These are phyloP conservation scores for Salarias fasciatus DNA, from an alignment of 2,797 vertebrate genomes.

Conservation along the genomic window DNA sequence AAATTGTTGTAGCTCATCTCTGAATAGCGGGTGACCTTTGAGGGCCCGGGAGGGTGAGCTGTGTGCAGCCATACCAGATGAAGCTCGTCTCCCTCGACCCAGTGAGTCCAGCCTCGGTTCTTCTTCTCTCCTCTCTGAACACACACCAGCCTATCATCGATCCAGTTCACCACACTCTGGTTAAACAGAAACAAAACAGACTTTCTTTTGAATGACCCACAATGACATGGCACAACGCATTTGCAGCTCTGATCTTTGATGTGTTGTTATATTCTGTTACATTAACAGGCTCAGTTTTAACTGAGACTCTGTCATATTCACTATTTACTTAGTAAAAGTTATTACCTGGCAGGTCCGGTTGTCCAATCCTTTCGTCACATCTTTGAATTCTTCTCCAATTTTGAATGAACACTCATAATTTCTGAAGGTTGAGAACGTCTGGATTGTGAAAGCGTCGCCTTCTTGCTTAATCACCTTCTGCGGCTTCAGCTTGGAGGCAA, in stretches of 20 bases:
- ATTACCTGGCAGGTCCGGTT: slow-evolving; percentile 88
- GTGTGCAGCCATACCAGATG: slow-evolving; percentile 81
- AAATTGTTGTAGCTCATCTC: too few species aligned
- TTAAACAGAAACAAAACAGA: not conserved
- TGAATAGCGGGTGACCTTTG: too few species aligned
- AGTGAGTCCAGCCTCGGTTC: slow-evolving; percentile 90
- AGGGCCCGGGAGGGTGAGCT: slow-evolving; percentile 16
- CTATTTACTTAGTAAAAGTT: not conserved
- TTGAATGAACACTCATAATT: slow-evolving; percentile 84
- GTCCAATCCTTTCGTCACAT: slow-evolving; percentile 90
- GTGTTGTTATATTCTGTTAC: too few species aligned
- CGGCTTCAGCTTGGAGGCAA: slow-evolving; percentile 88
- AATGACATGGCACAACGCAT: too few species aligned
- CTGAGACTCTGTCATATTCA: too few species aligned
- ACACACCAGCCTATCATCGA: slow-evolving; percentile 86
- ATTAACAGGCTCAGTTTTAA: too few species aligned
- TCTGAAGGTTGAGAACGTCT: slow-evolving; percentile 83
- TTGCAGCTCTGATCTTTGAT: too few species aligned
- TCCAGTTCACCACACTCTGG: slow-evolving; percentile 88
- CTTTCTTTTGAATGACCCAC: too few species aligned
- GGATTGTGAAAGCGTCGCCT: slow-evolving; percentile 84
- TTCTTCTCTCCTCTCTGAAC: slow-evolving; percentile 89
- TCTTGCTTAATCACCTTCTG: slow-evolving; percentile 91
- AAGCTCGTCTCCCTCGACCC: slow-evolving; percentile 88
- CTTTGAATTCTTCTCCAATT: slow-evolving; percentile 87